Percentiles rank a stretch among this genome's conserved stretches.
phyloP scores from a whole-genome alignment of 1,140 invertebrate genomes.

The Capitella teleta region DNA sequence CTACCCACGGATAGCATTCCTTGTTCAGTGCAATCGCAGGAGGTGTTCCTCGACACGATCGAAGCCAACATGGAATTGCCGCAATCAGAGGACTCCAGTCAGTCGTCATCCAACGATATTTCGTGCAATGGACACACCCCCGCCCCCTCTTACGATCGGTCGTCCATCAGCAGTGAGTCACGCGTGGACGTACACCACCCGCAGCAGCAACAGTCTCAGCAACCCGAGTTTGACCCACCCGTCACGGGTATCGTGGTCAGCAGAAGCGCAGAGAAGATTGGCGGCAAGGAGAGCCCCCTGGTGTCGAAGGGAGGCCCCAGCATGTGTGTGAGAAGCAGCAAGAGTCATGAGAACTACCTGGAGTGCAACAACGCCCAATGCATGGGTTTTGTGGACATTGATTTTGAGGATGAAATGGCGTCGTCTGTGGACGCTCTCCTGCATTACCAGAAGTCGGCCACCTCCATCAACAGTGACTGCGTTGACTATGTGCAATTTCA shows the following conservation, averaged over 20 bases:
- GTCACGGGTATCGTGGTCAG: not conserved
- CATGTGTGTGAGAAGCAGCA: slow-evolving; percentile 28
- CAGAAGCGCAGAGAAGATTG: slow-evolving; percentile 2
- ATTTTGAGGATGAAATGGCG: slow-evolving; percentile 75
- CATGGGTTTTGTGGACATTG: slow-evolving; percentile 50
- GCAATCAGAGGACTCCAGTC: not conserved
- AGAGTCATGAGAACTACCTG: slow-evolving; percentile 38
- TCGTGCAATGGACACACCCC: no score
- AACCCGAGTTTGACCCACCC: no score
- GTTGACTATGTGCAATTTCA: slow-evolving; percentile 30
- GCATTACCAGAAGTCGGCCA: slow-evolving; percentile 53
- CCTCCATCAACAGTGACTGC: slow-evolving; percentile 1
- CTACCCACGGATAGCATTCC: no score
- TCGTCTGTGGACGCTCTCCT: slow-evolving; percentile 80
- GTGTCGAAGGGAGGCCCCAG: slow-evolving; percentile 3
- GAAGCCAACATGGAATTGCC: not conserved
- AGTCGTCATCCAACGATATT: not conserved
- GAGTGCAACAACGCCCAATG: slow-evolving; percentile 16
- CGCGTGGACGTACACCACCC: not conserved
- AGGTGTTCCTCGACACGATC: not conserved
- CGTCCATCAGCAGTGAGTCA: not conserved
- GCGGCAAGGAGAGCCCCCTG: no score
- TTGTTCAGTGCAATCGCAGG: no score
- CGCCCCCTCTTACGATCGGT: no score
- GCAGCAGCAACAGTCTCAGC: no score